Evolutionary conservation across 2,113 vertebrate species (phyloP).

Genomic region (Elgaria multicarinata): DNA sequence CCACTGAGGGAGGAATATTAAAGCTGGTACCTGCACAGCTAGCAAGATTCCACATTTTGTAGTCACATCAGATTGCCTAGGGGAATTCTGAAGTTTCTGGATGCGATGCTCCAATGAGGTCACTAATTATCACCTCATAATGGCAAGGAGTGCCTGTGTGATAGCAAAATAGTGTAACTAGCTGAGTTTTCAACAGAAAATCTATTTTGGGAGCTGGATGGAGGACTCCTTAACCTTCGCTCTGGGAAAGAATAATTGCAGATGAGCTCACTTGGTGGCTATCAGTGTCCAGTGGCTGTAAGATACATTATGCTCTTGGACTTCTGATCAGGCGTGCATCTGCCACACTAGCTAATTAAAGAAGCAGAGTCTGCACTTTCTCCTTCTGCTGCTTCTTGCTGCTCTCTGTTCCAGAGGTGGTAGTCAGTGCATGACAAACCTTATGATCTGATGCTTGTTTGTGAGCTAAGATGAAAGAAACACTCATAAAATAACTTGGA

Average conservation of each 20-base stretch:
- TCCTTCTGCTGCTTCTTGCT: constrained; percentile 57
- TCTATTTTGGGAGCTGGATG: constrained; percentile 60
- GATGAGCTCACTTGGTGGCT: constrained; percentile 58
- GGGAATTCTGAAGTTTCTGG: not conserved
- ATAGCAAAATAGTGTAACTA: constrained; percentile 45
- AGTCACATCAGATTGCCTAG: not conserved
- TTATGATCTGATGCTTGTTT: constrained; percentile 63
- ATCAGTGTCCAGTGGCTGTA: constrained; percentile 60
- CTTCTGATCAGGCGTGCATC: constrained; percentile 55
- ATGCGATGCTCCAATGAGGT: not conserved
- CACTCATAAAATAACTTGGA: constrained; percentile 54
- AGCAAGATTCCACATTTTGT: rapidly evolving
- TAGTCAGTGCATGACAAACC: constrained; percentile 64
- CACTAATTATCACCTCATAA: not conserved
- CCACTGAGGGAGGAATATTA: not conserved
- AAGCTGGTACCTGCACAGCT: not conserved
- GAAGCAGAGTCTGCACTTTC: constrained; percentile 52
- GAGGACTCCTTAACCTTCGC: constrained; percentile 60
- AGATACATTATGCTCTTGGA: constrained; percentile 58
- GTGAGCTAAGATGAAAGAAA: constrained; percentile 62
- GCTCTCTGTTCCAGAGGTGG: constrained; percentile 59
- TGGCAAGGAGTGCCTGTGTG: constrained; percentile 33
- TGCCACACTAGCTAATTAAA: constrained; percentile 58
- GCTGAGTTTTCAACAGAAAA: constrained; percentile 65
- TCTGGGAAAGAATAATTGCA: constrained; percentile 52